These are phyloP conservation scores for Mormyrus lacerda DNA, from an alignment of 2,113 vertebrate species.

Conservation along the genomic window DNA sequence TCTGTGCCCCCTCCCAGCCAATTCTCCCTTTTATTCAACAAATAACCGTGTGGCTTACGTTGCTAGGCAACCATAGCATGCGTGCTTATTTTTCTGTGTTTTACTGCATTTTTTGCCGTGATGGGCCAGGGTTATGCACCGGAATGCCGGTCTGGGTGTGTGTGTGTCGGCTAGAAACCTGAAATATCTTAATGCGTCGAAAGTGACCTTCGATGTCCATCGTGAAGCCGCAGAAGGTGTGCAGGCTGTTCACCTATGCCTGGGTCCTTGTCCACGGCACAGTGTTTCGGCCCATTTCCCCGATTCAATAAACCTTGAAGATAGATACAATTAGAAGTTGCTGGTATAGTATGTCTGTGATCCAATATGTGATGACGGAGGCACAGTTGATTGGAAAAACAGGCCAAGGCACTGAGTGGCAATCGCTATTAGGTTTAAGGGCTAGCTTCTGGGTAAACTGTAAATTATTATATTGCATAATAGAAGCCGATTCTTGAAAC, in stretches of 20 bases:
- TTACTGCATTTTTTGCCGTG: conserved; percentile 42
- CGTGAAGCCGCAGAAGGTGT: not conserved
- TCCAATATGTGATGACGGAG: not conserved
- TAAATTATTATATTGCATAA: not conserved
- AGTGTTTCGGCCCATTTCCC: not conserved
- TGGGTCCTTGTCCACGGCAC: not conserved
- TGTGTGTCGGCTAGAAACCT: not conserved
- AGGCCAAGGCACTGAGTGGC: not conserved
- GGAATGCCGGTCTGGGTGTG: conserved; percentile 27
- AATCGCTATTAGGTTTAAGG: not conserved
- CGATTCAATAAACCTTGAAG: not conserved
- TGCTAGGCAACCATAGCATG: conserved; percentile 57
- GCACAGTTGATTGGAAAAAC: not conserved
- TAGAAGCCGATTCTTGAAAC: not conserved
- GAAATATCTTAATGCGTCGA: not conserved
- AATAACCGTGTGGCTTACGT: conserved; percentile 56
- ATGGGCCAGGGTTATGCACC: conserved; percentile 34
- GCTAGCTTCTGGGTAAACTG: not conserved
- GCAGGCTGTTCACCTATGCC: not conserved
- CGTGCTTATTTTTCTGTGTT: conserved; percentile 45
- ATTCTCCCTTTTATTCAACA: conserved; percentile 50
- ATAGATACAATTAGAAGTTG: not conserved
- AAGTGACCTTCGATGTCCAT: not conserved
- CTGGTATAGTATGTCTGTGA: not conserved
- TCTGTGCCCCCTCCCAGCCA: not conserved